These are phyloP conservation scores for Dendroctonus ponderosae DNA, from an alignment of 1,140 invertebrate genomes.

Conservation along the genomic window DNA sequence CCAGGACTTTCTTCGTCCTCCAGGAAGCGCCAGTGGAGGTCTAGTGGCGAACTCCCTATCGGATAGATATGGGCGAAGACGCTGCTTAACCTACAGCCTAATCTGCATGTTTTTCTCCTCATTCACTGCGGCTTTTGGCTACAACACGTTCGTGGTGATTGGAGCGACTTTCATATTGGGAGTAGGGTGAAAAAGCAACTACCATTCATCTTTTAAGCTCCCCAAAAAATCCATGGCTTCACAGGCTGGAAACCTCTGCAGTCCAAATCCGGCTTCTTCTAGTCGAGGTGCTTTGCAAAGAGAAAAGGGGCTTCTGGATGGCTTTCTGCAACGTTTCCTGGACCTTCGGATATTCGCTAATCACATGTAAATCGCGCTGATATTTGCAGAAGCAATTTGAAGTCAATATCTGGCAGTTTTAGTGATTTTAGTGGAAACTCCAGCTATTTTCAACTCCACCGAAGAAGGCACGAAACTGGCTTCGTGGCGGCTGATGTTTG, in stretches of 20 bases:
- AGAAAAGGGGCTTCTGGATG: conserved; percentile 35
- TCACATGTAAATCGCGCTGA: conserved; percentile 18
- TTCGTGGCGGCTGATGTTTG: conserved; percentile 42
- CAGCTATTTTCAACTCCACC: conserved; percentile 4
- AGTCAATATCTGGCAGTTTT: conserved; percentile 3
- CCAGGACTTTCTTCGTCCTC: not conserved
- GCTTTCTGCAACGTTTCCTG: conserved; percentile 37
- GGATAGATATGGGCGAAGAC: conserved; percentile 43
- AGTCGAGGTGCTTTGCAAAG: conserved; percentile 36
- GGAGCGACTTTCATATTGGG: conserved; percentile 34
- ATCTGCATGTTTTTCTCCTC: conserved; percentile 38
- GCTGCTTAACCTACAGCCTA: conserved; percentile 33
- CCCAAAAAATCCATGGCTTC: conserved; percentile 5
- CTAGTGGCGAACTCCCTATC: conserved; percentile 30
- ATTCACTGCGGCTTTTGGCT: conserved; percentile 41
- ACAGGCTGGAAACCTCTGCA: conserved; percentile 36
- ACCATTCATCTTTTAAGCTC: not conserved
- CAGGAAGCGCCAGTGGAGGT: conserved; percentile 41
- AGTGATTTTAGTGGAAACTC: conserved; percentile 15
- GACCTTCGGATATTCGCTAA: conserved; percentile 36
- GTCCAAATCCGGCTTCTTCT: conserved; percentile 37
- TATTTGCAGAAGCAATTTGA: not conserved
- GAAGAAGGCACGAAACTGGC: conserved; percentile 23
- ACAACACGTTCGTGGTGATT: conserved; percentile 35
- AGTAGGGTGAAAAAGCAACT: conserved; percentile 33